These are phyloP conservation scores for Ptycholaimellus sp. DNA, from an alignment of 2,888 invertebrate genomes.

Conservation along the genomic window DNA sequence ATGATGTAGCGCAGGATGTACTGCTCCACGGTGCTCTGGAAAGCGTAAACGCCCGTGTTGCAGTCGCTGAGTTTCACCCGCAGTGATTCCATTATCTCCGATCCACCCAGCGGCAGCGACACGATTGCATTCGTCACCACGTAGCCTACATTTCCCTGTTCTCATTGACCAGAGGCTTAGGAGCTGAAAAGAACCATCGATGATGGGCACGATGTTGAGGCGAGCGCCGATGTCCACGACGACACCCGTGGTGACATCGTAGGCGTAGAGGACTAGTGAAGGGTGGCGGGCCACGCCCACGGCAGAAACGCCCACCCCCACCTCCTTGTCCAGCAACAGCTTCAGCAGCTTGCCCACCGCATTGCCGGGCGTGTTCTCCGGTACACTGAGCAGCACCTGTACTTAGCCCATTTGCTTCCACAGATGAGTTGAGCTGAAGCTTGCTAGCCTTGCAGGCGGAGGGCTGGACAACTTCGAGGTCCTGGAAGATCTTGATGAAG, in stretches of 20 bases:
- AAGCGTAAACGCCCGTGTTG: slow-evolving; percentile 23
- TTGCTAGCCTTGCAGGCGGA: too few relatives aligned
- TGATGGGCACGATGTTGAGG: slow-evolving; percentile 35
- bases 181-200: too few relatives aligned
- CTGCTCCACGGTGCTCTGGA: slow-evolving; percentile 30
- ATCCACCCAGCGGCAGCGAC: slow-evolving; percentile 34
- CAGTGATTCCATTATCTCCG: slow-evolving; percentile 26
- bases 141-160: slow-evolving; percentile 22
- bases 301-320: slow-evolving; percentile 24
- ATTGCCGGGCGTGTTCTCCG: slow-evolving; percentile 1
- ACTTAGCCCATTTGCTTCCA: too few relatives aligned
- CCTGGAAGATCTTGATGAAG: neutral
- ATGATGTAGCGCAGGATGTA: slow-evolving; percentile 31
- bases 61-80: slow-evolving; percentile 11
- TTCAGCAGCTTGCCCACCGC: slow-evolving; percentile 18
- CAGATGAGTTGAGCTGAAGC: too few relatives aligned
- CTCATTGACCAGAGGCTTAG: too few relatives aligned
- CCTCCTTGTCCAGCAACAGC: slow-evolving; percentile 13
- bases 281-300: slow-evolving; percentile 36
- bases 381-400: slow-evolving; percentile 6
- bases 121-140: slow-evolving; percentile 33
- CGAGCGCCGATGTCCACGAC: slow-evolving; percentile 38
- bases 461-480: too few relatives aligned
- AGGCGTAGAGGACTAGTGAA: slow-evolving; percentile 36
- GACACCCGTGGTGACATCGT: slow-evolving; percentile 37